Conservation (phyloP, 2,888 invertebrate species). For the Scaptomyza parva region DNA sequence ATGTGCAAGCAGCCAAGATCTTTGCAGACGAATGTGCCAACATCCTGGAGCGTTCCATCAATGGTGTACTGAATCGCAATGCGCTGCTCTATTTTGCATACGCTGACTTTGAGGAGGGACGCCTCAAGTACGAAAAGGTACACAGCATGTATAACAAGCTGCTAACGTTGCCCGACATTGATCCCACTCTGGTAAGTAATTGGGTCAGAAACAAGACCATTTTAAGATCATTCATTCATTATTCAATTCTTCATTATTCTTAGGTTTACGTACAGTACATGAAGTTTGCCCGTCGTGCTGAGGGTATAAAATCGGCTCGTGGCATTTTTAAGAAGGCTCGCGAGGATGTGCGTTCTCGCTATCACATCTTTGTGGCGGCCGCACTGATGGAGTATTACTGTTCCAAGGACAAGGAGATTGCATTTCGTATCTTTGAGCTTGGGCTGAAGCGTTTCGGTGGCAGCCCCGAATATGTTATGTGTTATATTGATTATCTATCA, state of each 20-base stretch:
- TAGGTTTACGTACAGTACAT: conserved; percentile 99
- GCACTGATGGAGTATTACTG: conserved; percentile 99
- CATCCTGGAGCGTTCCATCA: conserved; percentile 97
- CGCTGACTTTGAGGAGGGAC: conserved; percentile 99
- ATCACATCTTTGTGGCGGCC: conserved; percentile 98
- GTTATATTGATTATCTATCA: conserved; percentile 98
- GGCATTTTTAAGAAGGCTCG: conserved; percentile 97
- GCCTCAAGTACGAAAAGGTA: conserved; percentile 97
- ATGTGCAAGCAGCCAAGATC: conserved; percentile 95
- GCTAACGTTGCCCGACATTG: conserved; percentile 94
- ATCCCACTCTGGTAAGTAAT: conserved; percentile 94
- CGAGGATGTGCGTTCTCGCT: conserved; percentile 93
- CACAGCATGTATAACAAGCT: conserved; percentile 98
- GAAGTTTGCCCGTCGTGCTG: conserved; percentile 98
- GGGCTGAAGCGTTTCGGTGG: conserved; percentile 98
- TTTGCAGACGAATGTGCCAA: conserved; percentile 98
- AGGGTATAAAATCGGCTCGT: conserved; percentile 98
- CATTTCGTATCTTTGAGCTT: conserved; percentile 98
- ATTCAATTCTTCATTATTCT: not conserved
- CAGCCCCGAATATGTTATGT: conserved; percentile 96
- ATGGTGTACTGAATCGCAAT: conserved; percentile 94
- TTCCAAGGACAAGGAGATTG: conserved; percentile 98
- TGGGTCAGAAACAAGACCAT: too few relatives aligned
- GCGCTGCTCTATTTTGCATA: conserved; percentile 98
- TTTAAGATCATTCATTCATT: not conserved